Percentiles rank a stretch among this genome's conserved stretches.
phyloP scores from a whole-genome alignment of 2,113 vertebrate genomes.

The Pangasianodon hypophthalmus region DNA sequence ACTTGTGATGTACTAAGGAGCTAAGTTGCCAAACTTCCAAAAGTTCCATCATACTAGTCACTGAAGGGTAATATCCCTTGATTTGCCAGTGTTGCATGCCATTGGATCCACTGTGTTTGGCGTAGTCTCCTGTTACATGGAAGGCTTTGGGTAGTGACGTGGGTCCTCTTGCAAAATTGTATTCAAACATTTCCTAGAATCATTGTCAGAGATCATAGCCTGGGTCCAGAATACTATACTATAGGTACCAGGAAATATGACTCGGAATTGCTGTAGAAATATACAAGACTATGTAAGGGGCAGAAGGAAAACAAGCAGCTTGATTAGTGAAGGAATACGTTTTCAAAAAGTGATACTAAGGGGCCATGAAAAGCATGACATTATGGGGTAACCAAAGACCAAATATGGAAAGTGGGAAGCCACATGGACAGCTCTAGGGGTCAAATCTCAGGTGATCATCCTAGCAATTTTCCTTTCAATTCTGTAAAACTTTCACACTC shows the following conservation, averaged over 20 bases:
- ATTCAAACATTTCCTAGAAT: background rate
- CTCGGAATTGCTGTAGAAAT: background rate
- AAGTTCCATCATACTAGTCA: background rate
- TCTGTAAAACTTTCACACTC: background rate
- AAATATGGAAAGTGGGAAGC: background rate
- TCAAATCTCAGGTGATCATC: background rate
- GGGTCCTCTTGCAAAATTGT: background rate
- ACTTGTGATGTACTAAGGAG: background rate
- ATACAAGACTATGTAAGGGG: background rate
- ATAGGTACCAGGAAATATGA: background rate
- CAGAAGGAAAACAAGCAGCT: background rate
- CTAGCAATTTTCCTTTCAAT: background rate
- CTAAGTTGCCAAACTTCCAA: background rate
- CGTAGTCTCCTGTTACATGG: background rate
- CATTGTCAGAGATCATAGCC: background rate
- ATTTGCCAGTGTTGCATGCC: background rate
- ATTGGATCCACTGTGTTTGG: background rate
- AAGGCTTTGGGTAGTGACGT: background rate
- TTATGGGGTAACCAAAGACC: background rate
- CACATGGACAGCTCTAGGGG: background rate
- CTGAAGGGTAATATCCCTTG: background rate
- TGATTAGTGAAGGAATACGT: background rate
- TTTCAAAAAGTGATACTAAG: background rate
- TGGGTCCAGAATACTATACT: background rate
- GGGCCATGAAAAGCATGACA: background rate